These are phyloP conservation scores for Nebria ingens DNA, from an alignment of 1,140 invertebrate genomes.

Conservation along the genomic window DNA sequence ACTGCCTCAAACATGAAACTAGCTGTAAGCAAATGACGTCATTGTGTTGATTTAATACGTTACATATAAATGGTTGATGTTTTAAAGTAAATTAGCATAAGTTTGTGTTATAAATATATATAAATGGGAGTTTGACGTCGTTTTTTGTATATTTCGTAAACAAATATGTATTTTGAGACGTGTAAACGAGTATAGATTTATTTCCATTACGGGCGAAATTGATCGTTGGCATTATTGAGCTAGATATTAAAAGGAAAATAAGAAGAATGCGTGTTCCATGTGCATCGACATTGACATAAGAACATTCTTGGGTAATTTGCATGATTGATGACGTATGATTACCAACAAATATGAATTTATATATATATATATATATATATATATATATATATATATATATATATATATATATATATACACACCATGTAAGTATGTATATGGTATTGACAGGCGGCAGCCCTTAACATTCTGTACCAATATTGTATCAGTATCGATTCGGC, in stretches of 20 bases:
- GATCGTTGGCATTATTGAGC: no score
- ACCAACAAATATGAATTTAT: neutral
- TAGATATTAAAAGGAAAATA: neutral
- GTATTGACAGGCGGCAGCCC: no score
- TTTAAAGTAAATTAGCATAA: no score
- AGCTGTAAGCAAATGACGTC: neutral
- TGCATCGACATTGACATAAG: slow-evolving; percentile 6
- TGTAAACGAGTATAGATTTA: neutral
- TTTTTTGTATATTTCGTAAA: neutral
- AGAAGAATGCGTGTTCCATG: neutral
- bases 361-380: no score
- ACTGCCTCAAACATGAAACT: slow-evolving; percentile 22
- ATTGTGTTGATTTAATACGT: neutral
- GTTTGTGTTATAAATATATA: no score
- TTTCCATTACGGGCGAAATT: no score
- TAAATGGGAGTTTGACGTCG: no score
- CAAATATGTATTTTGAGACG: neutral
- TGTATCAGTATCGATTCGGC: neutral
- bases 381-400: no score
- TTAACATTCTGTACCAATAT: slow-evolving; percentile 6
- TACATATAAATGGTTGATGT: no score
- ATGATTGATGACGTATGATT: slow-evolving; percentile 4
- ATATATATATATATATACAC: no score
- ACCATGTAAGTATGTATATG: no score
- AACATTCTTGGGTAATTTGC: slow-evolving; percentile 7